Percentiles rank a stretch among this genome's conserved stretches.
phyloP scores from a whole-genome alignment of 2,797 vertebrate genomes.

The Trichosurus vulpecula region DNA sequence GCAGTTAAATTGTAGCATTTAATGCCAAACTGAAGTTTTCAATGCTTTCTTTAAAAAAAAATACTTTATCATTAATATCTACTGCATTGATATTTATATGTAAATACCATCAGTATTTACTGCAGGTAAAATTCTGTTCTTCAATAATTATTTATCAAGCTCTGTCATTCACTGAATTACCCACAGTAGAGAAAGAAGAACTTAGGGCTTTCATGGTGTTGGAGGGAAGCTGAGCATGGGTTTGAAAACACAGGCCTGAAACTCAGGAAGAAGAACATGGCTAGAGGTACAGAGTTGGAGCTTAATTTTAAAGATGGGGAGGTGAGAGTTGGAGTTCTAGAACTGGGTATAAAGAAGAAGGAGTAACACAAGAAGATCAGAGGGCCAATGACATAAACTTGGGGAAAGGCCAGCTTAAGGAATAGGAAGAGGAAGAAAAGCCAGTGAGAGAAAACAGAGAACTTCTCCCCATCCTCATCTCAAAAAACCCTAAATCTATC shows the following conservation, averaged over 20 bases:
- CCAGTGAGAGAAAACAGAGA: conserved; percentile 24
- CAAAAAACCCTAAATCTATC: neutral
- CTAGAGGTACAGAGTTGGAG: conserved; percentile 30
- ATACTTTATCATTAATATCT: neutral
- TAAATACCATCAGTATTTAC: neutral
- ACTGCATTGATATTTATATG: neutral
- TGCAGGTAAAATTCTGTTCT: neutral
- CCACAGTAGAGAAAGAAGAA: neutral
- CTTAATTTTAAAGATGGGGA: conserved; percentile 36
- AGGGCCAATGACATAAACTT: conserved; percentile 21
- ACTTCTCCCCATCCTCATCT: neutral
- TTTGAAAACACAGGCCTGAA: conserved; percentile 34
- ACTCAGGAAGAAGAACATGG: conserved; percentile 15
- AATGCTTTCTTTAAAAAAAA: neutral
- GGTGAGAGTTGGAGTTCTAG: conserved; percentile 12
- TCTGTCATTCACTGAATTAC: neutral
- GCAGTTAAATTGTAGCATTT: neutral
- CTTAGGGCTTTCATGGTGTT: neutral
- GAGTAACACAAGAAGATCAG: neutral
- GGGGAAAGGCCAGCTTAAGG: conserved; percentile 24
- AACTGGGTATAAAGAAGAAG: conserved; percentile 32
- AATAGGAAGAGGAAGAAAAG: conserved; percentile 4
- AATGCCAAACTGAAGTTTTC: neutral
- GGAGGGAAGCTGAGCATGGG: conserved; percentile 24
- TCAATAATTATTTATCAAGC: neutral